These are phyloP conservation scores for Trachelipus rathkii DNA, from an alignment of 1,140 invertebrate genomes.

Conservation along the genomic window DNA sequence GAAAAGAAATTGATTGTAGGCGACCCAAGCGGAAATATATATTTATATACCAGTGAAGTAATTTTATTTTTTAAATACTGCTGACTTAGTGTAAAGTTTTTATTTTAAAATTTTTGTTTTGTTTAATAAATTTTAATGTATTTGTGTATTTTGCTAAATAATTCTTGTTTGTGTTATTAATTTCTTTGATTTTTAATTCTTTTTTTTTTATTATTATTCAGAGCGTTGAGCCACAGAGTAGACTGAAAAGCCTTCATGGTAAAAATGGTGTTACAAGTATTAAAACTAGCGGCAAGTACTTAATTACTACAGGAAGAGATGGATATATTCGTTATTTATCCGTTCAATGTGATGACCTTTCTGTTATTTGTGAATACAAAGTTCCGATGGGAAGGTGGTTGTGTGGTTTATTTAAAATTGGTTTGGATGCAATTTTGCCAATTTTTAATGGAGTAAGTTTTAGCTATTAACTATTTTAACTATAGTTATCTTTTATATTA, in stretches of 20 bases:
- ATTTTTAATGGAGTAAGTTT: background rate
- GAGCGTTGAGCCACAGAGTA: background rate
- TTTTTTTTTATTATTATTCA: background rate
- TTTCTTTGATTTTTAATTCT: too few species aligned
- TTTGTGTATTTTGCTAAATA: too few species aligned
- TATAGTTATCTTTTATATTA: too few species aligned
- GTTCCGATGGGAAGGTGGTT: background rate
- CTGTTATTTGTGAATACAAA: background rate
- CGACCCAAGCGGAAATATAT: background rate
- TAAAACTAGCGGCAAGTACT: background rate
- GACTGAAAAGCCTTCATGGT: background rate
- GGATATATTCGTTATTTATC: background rate
- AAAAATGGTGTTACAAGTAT: background rate
- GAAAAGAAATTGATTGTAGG: background rate
- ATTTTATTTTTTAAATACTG: too few species aligned
- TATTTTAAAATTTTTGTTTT: too few species aligned
- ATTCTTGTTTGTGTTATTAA: too few species aligned
- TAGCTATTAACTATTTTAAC: too few species aligned
- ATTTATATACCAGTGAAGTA: background rate
- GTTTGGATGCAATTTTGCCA: background rate
- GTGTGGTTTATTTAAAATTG: background rate
- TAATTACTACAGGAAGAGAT: background rate
- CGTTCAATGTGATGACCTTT: background rate
- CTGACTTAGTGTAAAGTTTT: too few species aligned
- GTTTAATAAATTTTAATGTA: too few species aligned